Percentiles rank a stretch among this genome's conserved stretches.
These are phyloP conservation scores for Apus apus DNA, from an alignment of 2,113 vertebrate genomes.

Conservation along the genomic window DNA sequence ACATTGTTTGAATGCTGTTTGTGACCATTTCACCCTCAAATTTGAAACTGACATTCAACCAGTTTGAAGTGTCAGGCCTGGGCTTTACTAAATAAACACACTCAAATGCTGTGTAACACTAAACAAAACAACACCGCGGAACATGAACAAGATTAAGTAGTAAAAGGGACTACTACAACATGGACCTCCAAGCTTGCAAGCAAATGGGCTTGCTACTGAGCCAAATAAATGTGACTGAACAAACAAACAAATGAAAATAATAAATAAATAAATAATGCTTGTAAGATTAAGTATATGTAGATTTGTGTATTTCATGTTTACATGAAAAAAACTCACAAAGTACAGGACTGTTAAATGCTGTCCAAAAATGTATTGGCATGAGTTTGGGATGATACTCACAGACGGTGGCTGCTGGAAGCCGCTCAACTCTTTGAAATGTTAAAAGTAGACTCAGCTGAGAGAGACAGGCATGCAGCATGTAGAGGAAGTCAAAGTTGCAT, in stretches of 20 bases:
- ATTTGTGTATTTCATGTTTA: not conserved
- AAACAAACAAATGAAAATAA: not conserved
- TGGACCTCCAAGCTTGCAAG: not conserved
- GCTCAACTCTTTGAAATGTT: constrained; percentile 10
- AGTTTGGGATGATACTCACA: constrained; percentile 10
- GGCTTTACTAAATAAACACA: constrained; percentile 34
- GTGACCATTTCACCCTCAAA: not conserved
- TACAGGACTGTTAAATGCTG: not conserved
- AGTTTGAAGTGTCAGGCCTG: not conserved
- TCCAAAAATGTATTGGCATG: not conserved
- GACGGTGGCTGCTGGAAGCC: not conserved
- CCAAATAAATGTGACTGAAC: not conserved
- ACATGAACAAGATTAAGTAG: not conserved
- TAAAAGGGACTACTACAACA: not conserved
- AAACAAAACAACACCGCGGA: not conserved
- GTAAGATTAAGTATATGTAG: not conserved
- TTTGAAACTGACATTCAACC: not conserved
- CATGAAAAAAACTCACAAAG: not conserved
- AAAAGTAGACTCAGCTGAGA: not conserved
- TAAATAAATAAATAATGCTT: not conserved
- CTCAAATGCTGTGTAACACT: not conserved
- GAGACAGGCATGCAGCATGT: not conserved
- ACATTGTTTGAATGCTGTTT: not conserved
- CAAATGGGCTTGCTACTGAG: not conserved
- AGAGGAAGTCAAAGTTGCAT: not conserved